Percentiles rank a stretch among this genome's conserved stretches.
phyloP scores from a whole-genome alignment of 2,888 invertebrate species.

The Chrysolina haemoptera region DNA sequence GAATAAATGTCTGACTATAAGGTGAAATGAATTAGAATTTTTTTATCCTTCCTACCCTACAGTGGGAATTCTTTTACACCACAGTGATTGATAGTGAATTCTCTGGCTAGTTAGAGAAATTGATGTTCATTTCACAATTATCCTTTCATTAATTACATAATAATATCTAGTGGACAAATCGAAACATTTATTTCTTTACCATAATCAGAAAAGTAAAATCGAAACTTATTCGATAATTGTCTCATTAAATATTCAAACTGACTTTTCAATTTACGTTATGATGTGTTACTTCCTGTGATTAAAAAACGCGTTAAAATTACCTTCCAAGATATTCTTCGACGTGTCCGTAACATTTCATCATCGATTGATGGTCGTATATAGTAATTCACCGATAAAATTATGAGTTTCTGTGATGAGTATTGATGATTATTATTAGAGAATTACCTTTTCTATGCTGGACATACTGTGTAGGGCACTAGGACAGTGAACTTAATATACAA shows the following conservation, averaged over 20 bases:
- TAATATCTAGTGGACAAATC: background rate
- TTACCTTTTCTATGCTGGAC: too few species aligned
- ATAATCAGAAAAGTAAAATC: background rate
- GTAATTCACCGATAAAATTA: too few species aligned
- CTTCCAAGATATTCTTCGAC: background rate
- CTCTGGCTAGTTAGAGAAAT: too few species aligned
- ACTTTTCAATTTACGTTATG: background rate
- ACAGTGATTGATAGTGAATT: too few species aligned
- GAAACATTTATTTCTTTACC: background rate
- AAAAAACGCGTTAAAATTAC: background rate
- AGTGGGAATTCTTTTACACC: too few species aligned
- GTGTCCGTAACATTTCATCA: background rate
- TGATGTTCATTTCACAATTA: background rate
- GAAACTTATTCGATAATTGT: background rate
- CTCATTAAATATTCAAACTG: background rate
- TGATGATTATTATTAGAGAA: too few species aligned
- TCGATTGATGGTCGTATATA: background rate
- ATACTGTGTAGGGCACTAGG: too few species aligned
- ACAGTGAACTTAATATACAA: too few species aligned
- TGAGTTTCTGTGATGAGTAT: too few species aligned
- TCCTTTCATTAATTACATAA: background rate
- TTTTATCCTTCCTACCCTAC: too few species aligned
- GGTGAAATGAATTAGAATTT: too few species aligned
- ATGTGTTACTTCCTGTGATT: constrained; percentile 2
- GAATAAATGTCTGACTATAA: too few species aligned